A percentile compares a stretch with the other conserved stretches of the same genome.
Conservation (phyloP, 2,888 invertebrate species). For the Sphaerophoria taeniata region DNA sequence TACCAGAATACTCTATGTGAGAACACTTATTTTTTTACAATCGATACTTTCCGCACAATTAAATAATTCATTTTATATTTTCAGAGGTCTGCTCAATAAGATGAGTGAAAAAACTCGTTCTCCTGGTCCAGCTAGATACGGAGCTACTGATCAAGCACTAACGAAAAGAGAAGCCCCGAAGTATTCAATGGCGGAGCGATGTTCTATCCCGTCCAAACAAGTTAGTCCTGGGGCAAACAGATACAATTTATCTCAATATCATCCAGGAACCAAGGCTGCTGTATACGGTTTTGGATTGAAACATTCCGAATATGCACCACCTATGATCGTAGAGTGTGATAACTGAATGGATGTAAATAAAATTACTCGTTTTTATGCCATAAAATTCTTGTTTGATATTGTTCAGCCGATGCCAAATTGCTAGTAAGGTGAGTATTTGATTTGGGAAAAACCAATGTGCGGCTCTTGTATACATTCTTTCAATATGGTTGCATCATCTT, state of each 20-base stretch:
- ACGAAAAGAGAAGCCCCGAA: conserved; percentile 77
- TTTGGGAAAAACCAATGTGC: too few relatives aligned
- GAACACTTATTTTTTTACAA: conserved; percentile 31
- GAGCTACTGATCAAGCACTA: conserved; percentile 76
- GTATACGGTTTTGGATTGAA: conserved; percentile 80
- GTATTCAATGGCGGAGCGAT: conserved; percentile 78
- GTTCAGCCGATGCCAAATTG: too few relatives aligned
- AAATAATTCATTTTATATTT: background rate
- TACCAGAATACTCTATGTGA: conserved; percentile 78
- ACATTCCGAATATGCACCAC: conserved; percentile 79
- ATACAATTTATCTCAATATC: conserved; percentile 79
- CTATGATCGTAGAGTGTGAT: conserved; percentile 81
- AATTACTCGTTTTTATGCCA: too few relatives aligned
- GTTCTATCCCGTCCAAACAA: conserved; percentile 46
- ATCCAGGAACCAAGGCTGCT: conserved; percentile 78
- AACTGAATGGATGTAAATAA: background rate
- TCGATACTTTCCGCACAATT: background rate
- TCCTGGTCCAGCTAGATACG: conserved; percentile 81
- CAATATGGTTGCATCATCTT: too few relatives aligned
- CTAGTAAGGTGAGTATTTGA: too few relatives aligned
- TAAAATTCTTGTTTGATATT: background rate
- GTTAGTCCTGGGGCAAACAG: conserved; percentile 79
- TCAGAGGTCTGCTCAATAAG: conserved; percentile 77
- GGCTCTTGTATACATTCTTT: too few relatives aligned
- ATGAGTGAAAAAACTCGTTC: conserved; percentile 75